These are phyloP conservation scores for Mesorhabditis spiculigera DNA, from an alignment of 2,888 invertebrate genomes.

Conservation along the genomic window DNA sequence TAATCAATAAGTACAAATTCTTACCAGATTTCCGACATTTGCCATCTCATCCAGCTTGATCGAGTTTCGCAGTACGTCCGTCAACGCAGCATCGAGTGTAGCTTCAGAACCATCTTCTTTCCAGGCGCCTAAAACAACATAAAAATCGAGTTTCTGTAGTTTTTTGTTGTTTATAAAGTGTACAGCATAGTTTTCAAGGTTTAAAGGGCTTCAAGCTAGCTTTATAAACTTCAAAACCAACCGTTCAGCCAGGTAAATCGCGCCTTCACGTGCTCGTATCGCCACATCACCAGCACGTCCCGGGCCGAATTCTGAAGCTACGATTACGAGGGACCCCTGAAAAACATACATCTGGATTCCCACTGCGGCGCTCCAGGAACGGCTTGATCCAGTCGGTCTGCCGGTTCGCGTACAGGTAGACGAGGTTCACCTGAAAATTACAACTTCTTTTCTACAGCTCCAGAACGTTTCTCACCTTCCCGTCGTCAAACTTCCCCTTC, in stretches of 20 bases:
- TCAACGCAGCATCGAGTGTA: no score
- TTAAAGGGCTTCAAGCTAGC: no score
- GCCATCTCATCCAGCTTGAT: constrained; percentile 7
- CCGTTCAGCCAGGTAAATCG: constrained; percentile 46
- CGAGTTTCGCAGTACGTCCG: background rate
- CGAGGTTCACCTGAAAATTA: constrained; percentile 24
- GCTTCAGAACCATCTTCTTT: background rate
- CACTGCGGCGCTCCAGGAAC: constrained; percentile 33
- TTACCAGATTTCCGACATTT: constrained; percentile 13
- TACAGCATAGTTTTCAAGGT: no score
- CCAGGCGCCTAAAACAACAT: no score
- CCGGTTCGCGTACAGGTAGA: constrained; percentile 41
- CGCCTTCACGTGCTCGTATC: constrained; percentile 45
- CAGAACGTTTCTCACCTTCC: constrained; percentile 15
- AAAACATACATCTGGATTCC: constrained; percentile 14
- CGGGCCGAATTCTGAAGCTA: constrained; percentile 17
- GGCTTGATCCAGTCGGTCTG: constrained; percentile 47
- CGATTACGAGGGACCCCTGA: background rate
- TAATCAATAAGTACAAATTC: background rate
- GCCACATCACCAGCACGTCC: constrained; percentile 51
- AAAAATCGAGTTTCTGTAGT: no score
- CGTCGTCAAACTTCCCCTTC: constrained; percentile 16
- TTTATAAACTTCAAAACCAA: background rate
- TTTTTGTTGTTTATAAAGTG: no score
- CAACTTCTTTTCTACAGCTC: background rate